phyloP scores from a whole-genome alignment of 2,888 invertebrate species.

The Cylindroiulus punctatus region DNA sequence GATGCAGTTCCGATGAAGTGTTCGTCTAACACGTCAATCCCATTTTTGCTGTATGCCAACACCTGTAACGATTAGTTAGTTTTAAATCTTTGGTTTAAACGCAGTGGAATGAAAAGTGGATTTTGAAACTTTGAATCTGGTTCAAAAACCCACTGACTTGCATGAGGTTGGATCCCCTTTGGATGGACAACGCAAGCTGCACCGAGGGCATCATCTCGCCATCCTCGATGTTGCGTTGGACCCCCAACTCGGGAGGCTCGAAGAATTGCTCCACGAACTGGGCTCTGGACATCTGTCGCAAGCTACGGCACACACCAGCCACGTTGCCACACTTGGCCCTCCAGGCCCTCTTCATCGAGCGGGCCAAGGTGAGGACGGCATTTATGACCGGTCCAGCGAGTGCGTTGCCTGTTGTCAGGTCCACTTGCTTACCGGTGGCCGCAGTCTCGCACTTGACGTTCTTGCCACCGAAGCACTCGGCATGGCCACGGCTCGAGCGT shows the following conservation, averaged over 20 bases:
- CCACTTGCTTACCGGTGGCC: neutral
- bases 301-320: neutral
- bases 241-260: neutral
- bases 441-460: neutral
- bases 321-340: neutral
- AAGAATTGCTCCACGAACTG: neutral
- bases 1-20: neutral
- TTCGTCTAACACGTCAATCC: neutral
- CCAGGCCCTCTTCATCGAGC: neutral
- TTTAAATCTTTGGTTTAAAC: no score
- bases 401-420: neutral
- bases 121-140: no score
- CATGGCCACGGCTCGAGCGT: no score
- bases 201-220: neutral
- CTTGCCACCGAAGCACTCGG: no score
- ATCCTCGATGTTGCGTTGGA: neutral
- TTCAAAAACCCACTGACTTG: no score
- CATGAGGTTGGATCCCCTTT: neutral
- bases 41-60: neutral
- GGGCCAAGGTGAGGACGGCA: neutral
- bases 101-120: no score
- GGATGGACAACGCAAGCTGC: neutral
- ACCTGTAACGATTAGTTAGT: neutral
- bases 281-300: neutral
- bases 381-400: neutral